Evolutionary conservation across 92 coral and sea anemone species (phyloP), one percentile per base, ranked within the genome.

Genomic region (Phymanthus crucifer): DNA sequence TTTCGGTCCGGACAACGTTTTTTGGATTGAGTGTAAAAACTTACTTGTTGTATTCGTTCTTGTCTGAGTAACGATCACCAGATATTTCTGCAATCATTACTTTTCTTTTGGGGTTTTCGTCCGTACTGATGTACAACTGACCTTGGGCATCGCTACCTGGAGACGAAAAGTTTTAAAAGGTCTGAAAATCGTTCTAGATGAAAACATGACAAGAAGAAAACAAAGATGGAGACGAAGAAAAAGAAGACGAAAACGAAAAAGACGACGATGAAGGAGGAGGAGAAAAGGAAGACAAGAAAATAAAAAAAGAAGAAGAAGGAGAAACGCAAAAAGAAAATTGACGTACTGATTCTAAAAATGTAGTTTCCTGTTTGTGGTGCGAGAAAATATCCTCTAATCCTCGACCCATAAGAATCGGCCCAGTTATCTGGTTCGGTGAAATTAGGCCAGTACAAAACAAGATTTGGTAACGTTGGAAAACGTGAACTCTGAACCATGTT

Each of bases 401-500:
- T 80, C 6, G 99, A 96, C 3, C 98, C 99, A 71, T 79, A 96
- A 2, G 89, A 84, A 75, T 96, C 97, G 11, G 96, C 99, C 90
- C 97, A 88, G 73, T 96, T 81, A 24, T 3, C 33, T n/a, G 99
- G 98, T 66, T 96, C 96, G 12, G 77, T 66, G 76, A 86, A 96
- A 2, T 73, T 81, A 32, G 86, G 78, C 2, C 84, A 72, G 67
- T 86, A 75, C 4, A 81, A 71, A 6, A 76, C 74, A 61, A 76
- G 75, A 33, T 89, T 87, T 7, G 99, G 98, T 73, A 92, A 76
- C 3, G 76, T 66, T 6, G 99, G 99, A 72, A 58, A 96, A 19
- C 98, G 88, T 6, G 98, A 88, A 75, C 95, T 83, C 5, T 85
- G 73, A 14, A 85, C 77, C 61, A 96, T 65, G 13, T 81, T 86